phyloP scores from a whole-genome alignment of 1,140 invertebrate species.

The Ooceraea biroi region DNA sequence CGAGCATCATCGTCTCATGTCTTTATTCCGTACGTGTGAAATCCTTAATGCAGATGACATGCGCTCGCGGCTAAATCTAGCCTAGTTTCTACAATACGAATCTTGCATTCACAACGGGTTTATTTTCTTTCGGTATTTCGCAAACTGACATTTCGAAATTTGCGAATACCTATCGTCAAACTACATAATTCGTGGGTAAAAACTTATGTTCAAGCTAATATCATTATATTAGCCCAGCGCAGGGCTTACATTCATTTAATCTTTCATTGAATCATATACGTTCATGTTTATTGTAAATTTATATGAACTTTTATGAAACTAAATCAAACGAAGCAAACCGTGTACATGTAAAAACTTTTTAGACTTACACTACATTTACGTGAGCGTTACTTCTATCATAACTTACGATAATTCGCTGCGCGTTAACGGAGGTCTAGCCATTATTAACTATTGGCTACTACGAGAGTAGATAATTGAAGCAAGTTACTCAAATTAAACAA shows the following conservation, averaged over 20 bases:
- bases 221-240: neutral
- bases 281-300: neutral
- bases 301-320: neutral
- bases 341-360: no score
- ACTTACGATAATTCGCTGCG: no score
- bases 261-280: neutral
- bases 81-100: neutral
- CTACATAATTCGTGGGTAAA: conserved; percentile 17
- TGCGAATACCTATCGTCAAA: conserved; percentile 2
- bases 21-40: conserved; percentile 58
- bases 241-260: no score
- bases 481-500: no score
- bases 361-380: no score
- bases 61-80: neutral
- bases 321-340: no score
- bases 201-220: neutral
- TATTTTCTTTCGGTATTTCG: neutral
- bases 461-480: no score
- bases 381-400: no score
- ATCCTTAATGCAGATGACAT: conserved; percentile 45
- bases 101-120: neutral
- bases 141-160: neutral
- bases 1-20: conserved; percentile 53
- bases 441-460: no score
- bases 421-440: no score